A percentile compares a stretch with the other conserved stretches of the same genome.
Conservation (phyloP, 2,888 invertebrate species). For the Nephrotoma appendiculata region DNA sequence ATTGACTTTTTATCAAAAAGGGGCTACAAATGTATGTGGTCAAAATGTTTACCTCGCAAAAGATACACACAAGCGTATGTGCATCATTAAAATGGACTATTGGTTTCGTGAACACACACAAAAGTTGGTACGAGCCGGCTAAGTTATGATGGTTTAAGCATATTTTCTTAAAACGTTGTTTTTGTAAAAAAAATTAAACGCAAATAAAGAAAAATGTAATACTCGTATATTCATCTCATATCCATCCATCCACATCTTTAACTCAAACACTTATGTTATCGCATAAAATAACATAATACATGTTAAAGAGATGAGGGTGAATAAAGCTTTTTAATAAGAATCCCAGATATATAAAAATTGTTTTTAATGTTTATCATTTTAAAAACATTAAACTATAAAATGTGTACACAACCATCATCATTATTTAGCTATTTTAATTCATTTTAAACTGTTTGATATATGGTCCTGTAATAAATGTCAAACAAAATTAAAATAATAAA, state of each 20-base stretch:
- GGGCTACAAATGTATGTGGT: too few relatives aligned
- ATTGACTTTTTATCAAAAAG: too few relatives aligned
- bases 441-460: constrained; percentile 3
- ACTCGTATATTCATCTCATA: background rate
- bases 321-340: background rate
- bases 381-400: background rate
- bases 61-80: too few relatives aligned
- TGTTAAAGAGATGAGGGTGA: background rate
- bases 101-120: too few relatives aligned
- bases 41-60: too few relatives aligned
- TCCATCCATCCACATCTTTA: background rate
- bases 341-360: background rate
- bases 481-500: background rate
- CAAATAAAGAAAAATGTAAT: background rate
- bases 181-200: background rate
- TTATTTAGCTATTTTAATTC: background rate
- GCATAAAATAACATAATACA: background rate
- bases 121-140: too few relatives aligned
- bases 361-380: background rate
- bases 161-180: background rate
- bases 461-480: constrained; percentile 3
- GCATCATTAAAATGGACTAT: too few relatives aligned
- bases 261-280: background rate
- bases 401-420: background rate
- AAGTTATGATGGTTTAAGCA: background rate